phyloP scores from a whole-genome alignment of 2,888 invertebrate species.

The Steromphala cineraria region DNA sequence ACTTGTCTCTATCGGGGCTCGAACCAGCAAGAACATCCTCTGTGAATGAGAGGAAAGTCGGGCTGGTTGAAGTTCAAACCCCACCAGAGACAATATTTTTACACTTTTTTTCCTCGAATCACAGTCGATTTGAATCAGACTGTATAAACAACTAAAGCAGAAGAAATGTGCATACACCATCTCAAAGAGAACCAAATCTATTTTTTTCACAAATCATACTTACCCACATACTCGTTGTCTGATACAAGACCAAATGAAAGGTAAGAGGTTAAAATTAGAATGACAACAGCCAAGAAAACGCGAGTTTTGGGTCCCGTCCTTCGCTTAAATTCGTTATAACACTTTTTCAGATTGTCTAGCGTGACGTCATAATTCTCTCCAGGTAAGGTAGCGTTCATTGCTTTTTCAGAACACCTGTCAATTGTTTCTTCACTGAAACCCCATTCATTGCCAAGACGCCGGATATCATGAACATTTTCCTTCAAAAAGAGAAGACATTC shows the following conservation, averaged over 20 bases:
- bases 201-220: neutral
- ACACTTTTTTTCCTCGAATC: too few relatives aligned
- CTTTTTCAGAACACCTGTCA: slow-evolving; percentile 44
- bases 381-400: slow-evolving; percentile 20
- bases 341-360: neutral
- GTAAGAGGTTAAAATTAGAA: neutral
- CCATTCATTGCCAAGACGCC: slow-evolving; percentile 48
- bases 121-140: too few relatives aligned
- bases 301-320: neutral
- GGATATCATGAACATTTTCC: slow-evolving; percentile 49
- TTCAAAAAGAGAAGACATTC: slow-evolving; percentile 46
- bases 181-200: too few relatives aligned
- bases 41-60: too few relatives aligned
- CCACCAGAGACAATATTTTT: too few relatives aligned
- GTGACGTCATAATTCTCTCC: neutral
- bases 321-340: neutral
- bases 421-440: slow-evolving; percentile 53
- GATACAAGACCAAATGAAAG: neutral
- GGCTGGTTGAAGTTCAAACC: too few relatives aligned
- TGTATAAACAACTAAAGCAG: too few relatives aligned
- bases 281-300: neutral
- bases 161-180: too few relatives aligned
- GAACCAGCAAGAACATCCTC: too few relatives aligned
- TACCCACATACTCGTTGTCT: neutral
- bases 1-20: too few relatives aligned